Percentiles rank a stretch among this genome's conserved stretches.
Conservation (phyloP, 2,797 vertebrate species). For the Ambastaia sidthimunki region DNA sequence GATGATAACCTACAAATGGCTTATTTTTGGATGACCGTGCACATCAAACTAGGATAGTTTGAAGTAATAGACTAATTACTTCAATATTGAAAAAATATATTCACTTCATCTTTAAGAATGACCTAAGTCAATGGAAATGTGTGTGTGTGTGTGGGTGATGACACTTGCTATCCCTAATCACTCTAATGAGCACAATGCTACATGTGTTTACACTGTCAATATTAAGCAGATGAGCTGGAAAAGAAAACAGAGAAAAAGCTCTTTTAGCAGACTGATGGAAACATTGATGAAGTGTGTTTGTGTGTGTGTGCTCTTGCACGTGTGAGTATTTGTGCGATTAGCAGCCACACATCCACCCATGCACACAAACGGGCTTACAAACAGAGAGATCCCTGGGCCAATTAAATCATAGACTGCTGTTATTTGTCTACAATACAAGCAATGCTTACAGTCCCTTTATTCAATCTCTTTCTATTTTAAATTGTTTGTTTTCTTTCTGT, state of each 20-base stretch:
- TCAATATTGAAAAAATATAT: no score
- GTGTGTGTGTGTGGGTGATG: conserved; percentile 2
- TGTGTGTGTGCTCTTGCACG: conserved; percentile 13
- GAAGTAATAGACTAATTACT: no score
- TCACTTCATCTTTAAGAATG: background rate
- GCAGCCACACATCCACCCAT: conserved; percentile 12
- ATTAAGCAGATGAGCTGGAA: conserved; percentile 50
- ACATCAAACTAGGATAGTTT: no score
- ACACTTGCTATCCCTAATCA: conserved; percentile 24
- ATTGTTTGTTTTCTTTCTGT: conserved; percentile 39
- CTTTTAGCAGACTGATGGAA: conserved; percentile 23
- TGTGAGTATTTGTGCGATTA: conserved; percentile 17
- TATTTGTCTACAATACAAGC: conserved; percentile 39
- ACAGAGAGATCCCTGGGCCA: conserved; percentile 29
- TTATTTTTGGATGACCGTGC: no score
- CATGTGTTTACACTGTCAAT: conserved; percentile 49
- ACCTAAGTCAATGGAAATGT: background rate
- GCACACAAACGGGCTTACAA: conserved; percentile 21
- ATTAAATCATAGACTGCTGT: conserved; percentile 36
- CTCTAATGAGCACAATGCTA: conserved; percentile 45
- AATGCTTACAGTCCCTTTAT: background rate
- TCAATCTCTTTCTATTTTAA: conserved; percentile 22
- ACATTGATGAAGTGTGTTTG: background rate
- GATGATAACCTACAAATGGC: no score
- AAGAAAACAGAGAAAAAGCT: conserved; percentile 39